Evolutionary conservation across 2,888 invertebrate species (phyloP).

Genomic region (Deilephila elpenor): DNA sequence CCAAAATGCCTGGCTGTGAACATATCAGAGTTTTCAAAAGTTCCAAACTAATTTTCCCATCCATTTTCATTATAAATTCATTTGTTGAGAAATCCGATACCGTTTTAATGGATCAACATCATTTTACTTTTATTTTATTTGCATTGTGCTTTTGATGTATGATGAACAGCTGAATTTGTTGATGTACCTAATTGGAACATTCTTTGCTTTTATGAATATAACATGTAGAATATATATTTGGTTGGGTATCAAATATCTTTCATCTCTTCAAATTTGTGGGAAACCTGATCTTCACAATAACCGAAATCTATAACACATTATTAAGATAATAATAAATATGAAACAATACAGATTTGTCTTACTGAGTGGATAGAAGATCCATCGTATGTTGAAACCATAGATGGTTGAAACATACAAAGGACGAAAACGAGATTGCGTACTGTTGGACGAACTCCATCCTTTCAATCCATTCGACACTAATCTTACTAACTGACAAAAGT

Average conservation of each 20-base stretch:
- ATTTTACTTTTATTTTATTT: constrained; percentile 18
- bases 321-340: no score
- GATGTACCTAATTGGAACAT: background rate
- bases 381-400: no score
- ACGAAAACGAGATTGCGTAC: background rate
- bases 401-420: no score
- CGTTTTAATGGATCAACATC: constrained; percentile 32
- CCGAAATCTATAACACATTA: no score
- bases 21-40: constrained; percentile 51
- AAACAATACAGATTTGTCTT: no score
- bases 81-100: constrained; percentile 41
- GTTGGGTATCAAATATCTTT: no score
- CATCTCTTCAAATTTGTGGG: no score
- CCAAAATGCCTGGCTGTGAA: constrained; percentile 49
- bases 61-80: constrained; percentile 51
- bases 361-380: no score
- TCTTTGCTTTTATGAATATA: no score
- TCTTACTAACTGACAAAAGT: background rate
- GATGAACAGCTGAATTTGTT: background rate
- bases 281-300: no score
- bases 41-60: constrained; percentile 53
- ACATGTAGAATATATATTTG: no score
- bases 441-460: background rate
- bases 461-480: background rate
- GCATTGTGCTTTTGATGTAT: constrained; percentile 2